Conservation (phyloP, 2,888 invertebrate genomes). For the Eurois occulta region DNA sequence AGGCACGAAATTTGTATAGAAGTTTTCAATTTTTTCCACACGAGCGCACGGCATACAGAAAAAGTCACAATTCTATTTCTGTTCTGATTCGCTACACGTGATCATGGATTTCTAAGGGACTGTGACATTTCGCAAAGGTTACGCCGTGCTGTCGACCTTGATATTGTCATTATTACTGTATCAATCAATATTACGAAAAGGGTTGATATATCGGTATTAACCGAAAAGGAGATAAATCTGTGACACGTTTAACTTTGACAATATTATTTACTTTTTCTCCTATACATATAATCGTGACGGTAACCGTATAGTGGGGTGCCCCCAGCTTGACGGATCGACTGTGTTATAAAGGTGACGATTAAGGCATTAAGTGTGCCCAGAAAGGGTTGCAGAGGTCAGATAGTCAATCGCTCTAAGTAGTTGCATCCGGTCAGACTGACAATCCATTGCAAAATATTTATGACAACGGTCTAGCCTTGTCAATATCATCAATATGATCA, state of each 20-base stretch:
- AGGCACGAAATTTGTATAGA: background rate
- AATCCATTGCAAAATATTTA: too few relatives aligned
- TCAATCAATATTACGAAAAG: conserved; percentile 39
- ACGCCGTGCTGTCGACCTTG: conserved; percentile 27
- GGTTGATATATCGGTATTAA: conserved; percentile 1
- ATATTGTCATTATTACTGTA: conserved; percentile 34
- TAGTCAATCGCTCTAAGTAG: too few relatives aligned
- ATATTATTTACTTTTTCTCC: background rate
- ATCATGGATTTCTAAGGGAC: conserved; percentile 14
- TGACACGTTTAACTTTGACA: conserved; percentile 7
- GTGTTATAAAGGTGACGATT: too few relatives aligned
- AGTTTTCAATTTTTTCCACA: background rate
- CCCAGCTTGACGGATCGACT: too few relatives aligned
- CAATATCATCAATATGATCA: background rate
- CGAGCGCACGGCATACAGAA: background rate
- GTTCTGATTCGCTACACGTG: conserved; percentile 16
- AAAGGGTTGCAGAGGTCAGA: too few relatives aligned
- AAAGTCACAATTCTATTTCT: conserved; percentile 6
- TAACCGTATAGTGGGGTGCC: too few relatives aligned
- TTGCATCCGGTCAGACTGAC: too few relatives aligned
- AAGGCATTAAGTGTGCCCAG: too few relatives aligned
- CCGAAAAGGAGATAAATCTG: background rate
- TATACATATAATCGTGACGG: too few relatives aligned
- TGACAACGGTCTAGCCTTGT: too few relatives aligned
- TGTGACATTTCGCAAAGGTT: conserved; percentile 55